Conservation (phyloP, 2,888 invertebrate species). For the Mystacides longicornis region DNA sequence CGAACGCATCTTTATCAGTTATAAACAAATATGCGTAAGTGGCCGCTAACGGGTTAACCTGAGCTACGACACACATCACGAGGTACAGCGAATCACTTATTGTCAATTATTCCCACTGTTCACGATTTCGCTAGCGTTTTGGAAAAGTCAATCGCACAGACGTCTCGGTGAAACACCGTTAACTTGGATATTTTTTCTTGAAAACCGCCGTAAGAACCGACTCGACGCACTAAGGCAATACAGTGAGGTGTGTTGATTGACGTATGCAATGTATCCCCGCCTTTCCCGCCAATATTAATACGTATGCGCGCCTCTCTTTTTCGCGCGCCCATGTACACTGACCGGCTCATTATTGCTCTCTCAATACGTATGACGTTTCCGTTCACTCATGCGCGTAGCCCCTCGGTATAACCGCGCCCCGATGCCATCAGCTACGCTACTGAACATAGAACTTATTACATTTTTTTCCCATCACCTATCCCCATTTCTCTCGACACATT, state of each 20-base stretch:
- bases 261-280: conserved; percentile 19
- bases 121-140: too few species aligned
- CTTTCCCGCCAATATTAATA: conserved; percentile 16
- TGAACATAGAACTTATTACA: conserved; percentile 14
- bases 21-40: too few species aligned
- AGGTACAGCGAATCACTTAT: too few species aligned
- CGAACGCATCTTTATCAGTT: too few species aligned
- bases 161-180: too few species aligned
- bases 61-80: too few species aligned
- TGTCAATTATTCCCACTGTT: too few species aligned
- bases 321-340: conserved; percentile 17
- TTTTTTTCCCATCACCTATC: conserved; percentile 19
- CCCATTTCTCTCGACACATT: conserved; percentile 18
- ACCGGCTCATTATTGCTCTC: conserved; percentile 11
- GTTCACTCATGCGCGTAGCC: conserved; percentile 16
- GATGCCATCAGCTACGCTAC: conserved; percentile 21
- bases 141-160: too few species aligned
- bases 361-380: conserved; percentile 15
- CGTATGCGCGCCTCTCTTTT: conserved; percentile 15
- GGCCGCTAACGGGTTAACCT: too few species aligned
- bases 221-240: conserved; percentile 10
- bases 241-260: conserved; percentile 14
- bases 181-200: neutral
- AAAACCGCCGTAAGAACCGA: conserved; percentile 1
- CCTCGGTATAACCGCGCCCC: conserved; percentile 19